phyloP scores from a whole-genome alignment of 2,113 vertebrate genomes.

The Otolemur garnettii region DNA sequence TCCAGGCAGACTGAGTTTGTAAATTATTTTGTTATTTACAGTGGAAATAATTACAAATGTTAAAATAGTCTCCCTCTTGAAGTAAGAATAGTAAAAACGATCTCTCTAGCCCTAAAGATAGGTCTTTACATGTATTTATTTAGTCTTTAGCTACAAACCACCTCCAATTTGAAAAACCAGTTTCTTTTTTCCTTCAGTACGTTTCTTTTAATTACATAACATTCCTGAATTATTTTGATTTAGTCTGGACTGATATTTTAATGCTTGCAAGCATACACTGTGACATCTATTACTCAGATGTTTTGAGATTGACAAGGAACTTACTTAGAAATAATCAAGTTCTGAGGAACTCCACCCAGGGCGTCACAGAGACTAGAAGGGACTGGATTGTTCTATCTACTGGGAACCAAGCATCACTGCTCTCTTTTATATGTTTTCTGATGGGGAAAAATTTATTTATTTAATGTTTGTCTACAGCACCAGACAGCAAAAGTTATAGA shows the following conservation, averaged over 20 bases:
- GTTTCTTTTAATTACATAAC: neutral
- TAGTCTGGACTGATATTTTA: neutral
- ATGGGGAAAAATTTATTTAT: neutral
- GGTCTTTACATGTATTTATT: neutral
- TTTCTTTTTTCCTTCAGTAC: neutral
- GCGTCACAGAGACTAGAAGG: too few species aligned
- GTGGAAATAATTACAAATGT: neutral
- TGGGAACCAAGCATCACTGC: neutral
- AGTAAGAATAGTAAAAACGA: neutral
- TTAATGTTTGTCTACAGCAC: neutral
- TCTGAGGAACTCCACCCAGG: neutral
- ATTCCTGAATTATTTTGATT: neutral
- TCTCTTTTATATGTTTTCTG: neutral
- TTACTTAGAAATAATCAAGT: neutral
- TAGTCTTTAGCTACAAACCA: neutral
- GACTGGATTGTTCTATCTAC: neutral
- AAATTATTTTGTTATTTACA: neutral
- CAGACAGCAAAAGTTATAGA: neutral
- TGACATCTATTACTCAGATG: neutral
- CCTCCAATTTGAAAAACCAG: neutral
- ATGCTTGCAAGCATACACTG: neutral
- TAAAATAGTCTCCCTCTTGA: neutral
- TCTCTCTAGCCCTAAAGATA: neutral
- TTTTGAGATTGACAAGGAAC: neutral
- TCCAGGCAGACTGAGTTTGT: neutral